A percentile compares a stretch with the other conserved stretches of the same genome.
Evolutionary conservation across 2,797 vertebrate genomes (phyloP).

Genomic region (Cryptoblepharus egeriae): DNA sequence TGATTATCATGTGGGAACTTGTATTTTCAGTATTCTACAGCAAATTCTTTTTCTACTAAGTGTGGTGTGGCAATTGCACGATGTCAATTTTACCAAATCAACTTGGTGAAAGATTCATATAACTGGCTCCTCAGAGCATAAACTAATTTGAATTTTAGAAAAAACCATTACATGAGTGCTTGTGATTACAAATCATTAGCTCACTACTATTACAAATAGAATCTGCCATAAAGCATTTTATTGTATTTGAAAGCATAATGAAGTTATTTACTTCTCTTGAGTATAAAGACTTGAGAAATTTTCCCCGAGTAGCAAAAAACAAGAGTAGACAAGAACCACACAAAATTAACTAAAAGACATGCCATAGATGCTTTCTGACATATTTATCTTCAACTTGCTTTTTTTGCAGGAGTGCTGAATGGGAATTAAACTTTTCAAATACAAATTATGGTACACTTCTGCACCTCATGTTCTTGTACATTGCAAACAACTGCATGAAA

Average conservation of each 20-base stretch:
- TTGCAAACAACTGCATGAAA: background rate
- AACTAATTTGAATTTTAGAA: background rate
- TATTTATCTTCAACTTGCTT: conserved; percentile 11
- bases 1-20: background rate
- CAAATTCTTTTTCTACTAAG: background rate
- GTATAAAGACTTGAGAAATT: background rate
- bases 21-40: background rate
- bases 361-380: conserved; percentile 21
- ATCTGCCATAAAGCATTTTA: conserved; percentile 8
- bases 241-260: conserved; percentile 9
- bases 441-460: background rate
- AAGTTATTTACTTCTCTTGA: conserved; percentile 7
- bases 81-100: background rate
- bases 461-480: background rate
- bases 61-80: background rate
- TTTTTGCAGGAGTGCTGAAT: conserved; percentile 31
- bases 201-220: background rate
- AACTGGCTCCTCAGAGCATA: background rate
- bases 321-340: conserved; percentile 34
- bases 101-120: background rate
- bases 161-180: background rate
- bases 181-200: background rate
- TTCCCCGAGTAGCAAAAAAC: background rate
- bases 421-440: conserved; percentile 24
- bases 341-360: conserved; percentile 6